Evolutionary conservation across 2,797 vertebrate species (phyloP), one percentile per base, ranked within the genome.

Genomic region (Merluccius polli): DNA sequence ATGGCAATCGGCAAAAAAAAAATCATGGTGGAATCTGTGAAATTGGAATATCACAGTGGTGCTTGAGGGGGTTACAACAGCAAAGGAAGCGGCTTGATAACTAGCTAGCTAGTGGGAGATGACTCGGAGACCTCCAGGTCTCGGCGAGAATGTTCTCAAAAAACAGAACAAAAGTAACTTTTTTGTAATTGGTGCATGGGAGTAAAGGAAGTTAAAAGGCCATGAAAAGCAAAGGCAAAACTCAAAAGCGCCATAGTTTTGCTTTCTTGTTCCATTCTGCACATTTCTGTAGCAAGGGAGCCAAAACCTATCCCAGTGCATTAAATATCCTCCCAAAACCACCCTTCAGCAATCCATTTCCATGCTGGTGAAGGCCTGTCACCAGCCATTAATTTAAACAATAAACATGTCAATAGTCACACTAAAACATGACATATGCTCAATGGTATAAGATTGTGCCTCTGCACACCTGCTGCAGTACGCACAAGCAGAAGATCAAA

Each of bases 71-170:
- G 76, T 72, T 73, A 75, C 75, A 75, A 79, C 73, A 70, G 71
- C 73, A 82, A 81, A 44, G 63, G 76, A 79, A 82, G 81, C 72
- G 36, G 88, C 71, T 36, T 82, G 84, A 84, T 82, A 84, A 81
- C 83, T 84, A 89, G 87, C 83, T 82, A 84, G 80, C 12, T 75
- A 85, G 81, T 80, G 86, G 85, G 77, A 78, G 83, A 78, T 82
- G 81, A 89, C 83, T 87, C 76, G 18, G 68, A 88, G 83, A 89
- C 90, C 87, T 84, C 69, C 30, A 16, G 76, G 81, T 87, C 77
- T 76, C 63, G 73, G 79, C 0, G 15, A 84, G 77, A 88, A 87
- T 75, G 74, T 84, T 88, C 52, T 4, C 84, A 35, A 69, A 74
- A 63, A 33, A 68, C 5, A 77, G 78, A 86, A 80, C 80, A 77